These are phyloP conservation scores for Isaurus tuberculatus DNA, from an alignment of 92 coral and sea anemone genomes.

Conservation along the genomic window DNA sequence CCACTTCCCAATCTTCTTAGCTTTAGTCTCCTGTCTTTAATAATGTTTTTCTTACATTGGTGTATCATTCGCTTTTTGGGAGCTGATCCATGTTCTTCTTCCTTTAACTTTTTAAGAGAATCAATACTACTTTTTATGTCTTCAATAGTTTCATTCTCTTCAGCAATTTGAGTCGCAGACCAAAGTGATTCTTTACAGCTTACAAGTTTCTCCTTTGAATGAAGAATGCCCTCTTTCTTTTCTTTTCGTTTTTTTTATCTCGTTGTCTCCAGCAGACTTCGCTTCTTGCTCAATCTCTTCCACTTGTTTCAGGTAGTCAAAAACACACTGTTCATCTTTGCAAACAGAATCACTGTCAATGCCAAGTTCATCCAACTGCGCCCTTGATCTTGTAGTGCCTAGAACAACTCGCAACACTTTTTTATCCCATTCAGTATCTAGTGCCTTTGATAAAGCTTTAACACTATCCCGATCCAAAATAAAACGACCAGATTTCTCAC, in stretches of 20 bases:
- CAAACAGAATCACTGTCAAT: slow-evolving; percentile 45
- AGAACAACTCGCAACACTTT: slow-evolving; percentile 41
- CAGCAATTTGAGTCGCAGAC: slow-evolving; percentile 34
- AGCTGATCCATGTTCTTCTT: slow-evolving; percentile 9
- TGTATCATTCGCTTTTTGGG: slow-evolving; percentile 34
- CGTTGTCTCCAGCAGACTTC: neutral
- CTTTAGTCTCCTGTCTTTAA: slow-evolving; percentile 37
- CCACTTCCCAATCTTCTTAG: slow-evolving; percentile 25
- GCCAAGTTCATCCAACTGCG: slow-evolving; percentile 43
- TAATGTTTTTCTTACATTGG: slow-evolving; percentile 29
- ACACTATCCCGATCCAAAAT: slow-evolving; percentile 4
- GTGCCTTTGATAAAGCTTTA: slow-evolving; percentile 17
- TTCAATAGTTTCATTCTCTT: slow-evolving; percentile 30
- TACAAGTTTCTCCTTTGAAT: slow-evolving; percentile 28
- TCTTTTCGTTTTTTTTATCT: slow-evolving; percentile 32
- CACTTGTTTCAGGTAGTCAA: slow-evolving; percentile 31
- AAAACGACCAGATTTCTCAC: slow-evolving; percentile 12
- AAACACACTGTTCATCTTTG: slow-evolving; percentile 34
- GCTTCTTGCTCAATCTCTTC: slow-evolving; percentile 39
- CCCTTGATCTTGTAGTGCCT: slow-evolving; percentile 42
- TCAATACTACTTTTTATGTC: slow-evolving; percentile 5
- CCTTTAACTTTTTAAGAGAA: slow-evolving; percentile 39
- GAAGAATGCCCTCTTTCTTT: slow-evolving; percentile 40
- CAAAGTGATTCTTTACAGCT: slow-evolving; percentile 25
- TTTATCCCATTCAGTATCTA: slow-evolving; percentile 48